Conservation (phyloP, 1,140 invertebrate species). For the Acromyrmex charruanus region DNA sequence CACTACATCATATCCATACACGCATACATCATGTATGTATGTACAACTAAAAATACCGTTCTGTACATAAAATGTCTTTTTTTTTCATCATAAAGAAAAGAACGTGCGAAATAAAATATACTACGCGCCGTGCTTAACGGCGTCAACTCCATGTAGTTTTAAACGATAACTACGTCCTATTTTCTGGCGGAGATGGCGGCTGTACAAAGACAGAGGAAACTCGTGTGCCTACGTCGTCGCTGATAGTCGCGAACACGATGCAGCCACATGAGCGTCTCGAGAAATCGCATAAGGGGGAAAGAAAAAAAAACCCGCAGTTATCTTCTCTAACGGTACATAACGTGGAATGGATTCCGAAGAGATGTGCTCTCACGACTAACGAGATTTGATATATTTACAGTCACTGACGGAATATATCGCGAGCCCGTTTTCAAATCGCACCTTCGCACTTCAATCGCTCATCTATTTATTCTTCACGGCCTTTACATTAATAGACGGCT, state of each 20-base stretch:
- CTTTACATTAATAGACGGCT: constrained; percentile 42
- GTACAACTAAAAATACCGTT: constrained; percentile 36
- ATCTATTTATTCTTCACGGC: constrained; percentile 28
- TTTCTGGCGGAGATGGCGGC: constrained; percentile 13
- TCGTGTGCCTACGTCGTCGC: constrained; percentile 39
- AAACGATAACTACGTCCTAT: constrained; percentile 25
- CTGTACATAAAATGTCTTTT: constrained; percentile 43
- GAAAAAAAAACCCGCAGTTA: constrained; percentile 45
- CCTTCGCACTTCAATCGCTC: constrained; percentile 33
- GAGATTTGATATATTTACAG: constrained; percentile 63
- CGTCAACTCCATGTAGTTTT: constrained; percentile 38
- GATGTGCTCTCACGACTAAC: constrained; percentile 65
- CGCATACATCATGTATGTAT: not conserved
- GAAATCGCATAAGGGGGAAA: constrained; percentile 37
- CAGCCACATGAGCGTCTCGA: constrained; percentile 53
- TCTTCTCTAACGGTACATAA: constrained; percentile 63
- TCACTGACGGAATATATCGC: constrained; percentile 45
- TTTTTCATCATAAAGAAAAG: constrained; percentile 26
- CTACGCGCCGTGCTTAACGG: constrained; percentile 1
- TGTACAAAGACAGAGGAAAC: constrained; percentile 19
- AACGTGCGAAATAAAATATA: constrained; percentile 46
- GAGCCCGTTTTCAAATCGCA: constrained; percentile 59
- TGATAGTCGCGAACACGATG: constrained; percentile 30
- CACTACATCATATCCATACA: constrained; percentile 15
- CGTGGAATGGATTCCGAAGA: constrained; percentile 73